Evolutionary conservation across 2,113 vertebrate species (phyloP), one percentile per base, ranked within the genome.

Genomic region (Callionymus lyra): DNA sequence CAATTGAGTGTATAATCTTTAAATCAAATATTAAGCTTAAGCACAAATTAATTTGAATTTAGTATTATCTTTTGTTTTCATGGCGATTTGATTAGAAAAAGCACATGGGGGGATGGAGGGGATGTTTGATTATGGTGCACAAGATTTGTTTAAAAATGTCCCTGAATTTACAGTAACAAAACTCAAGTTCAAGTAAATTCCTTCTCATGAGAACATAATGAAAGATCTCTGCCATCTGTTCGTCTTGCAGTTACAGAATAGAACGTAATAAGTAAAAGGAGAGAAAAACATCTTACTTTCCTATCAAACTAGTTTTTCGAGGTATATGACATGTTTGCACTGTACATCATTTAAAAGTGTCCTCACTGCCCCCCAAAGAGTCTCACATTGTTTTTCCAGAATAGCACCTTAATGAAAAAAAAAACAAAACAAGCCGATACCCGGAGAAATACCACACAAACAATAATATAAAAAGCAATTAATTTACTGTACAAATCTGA

Each of bases 401-500:
- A 85, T 95, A 97, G 95, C 95, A 98, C 95, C 95, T 86, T 27
- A 84, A 79, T 86, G 86, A 90, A 88, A 86, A 83, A 84, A 92
- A 70, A 88, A 88, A 78, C 33, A 70, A 88, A 88, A 78, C 33
- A 45, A 85, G 74, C 81, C 90, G 79, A 88, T 91, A 86, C 66
- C 74, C 84, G 86, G 88, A 86, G 82, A 88, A 87, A 84, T 71
- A 81, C 55, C 74, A 35, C 87, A 89, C 90, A 93, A 90, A 86
- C 85, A 84, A 87, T 70, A 83, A 77, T 57, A 88, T 67, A 76
- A 74, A 69, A 36, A 44, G 50, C 84, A 87, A 89, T 95, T 95
- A 94, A 93, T 88, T 97, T 94, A 92, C 88, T 95, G 87, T 97
- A 97, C 92, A 96, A 82, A 85, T 91, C 80, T 91, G 79, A 87